Percentiles rank a stretch among this genome's conserved stretches.
These are phyloP conservation scores for Platysternon megacephalum DNA, from an alignment of 2,113 vertebrate species.

Conservation along the genomic window DNA sequence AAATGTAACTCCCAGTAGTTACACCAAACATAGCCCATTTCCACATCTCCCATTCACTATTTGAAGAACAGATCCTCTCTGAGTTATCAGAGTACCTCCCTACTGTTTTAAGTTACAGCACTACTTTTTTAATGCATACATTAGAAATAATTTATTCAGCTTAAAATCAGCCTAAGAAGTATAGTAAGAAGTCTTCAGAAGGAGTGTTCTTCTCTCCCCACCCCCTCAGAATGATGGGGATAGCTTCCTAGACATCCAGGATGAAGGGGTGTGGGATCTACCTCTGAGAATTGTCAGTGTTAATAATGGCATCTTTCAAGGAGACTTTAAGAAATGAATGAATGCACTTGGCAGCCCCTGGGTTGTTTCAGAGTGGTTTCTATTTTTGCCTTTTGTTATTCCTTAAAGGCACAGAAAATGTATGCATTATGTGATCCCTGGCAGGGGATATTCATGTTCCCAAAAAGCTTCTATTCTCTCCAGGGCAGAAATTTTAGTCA, in stretches of 20 bases:
- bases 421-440: constrained; percentile 30
- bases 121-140: background rate
- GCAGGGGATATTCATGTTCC: constrained; percentile 33
- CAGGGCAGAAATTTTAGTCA: constrained; percentile 4
- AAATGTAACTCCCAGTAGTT: background rate
- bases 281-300: constrained; percentile 34
- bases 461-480: constrained; percentile 41
- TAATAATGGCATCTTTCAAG: constrained; percentile 33
- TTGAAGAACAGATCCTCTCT: background rate
- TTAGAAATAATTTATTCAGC: background rate
- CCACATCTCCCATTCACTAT: background rate
- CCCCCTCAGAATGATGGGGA: constrained; percentile 13
- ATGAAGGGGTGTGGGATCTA: background rate
- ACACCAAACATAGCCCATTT: background rate
- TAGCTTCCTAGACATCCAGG: constrained; percentile 39
- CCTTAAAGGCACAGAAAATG: constrained; percentile 51
- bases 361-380: constrained; percentile 61
- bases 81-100: background rate
- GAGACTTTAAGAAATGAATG: constrained; percentile 51
- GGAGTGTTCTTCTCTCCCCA: background rate
- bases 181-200: constrained; percentile 18
- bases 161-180: constrained; percentile 18
- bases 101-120: fast-evolving
- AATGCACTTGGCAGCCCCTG: constrained; percentile 39
- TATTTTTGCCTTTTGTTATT: constrained; percentile 59